Base-by-base conservation (phyloP, 2,888 invertebrate genomes). In the Lochmaea capreae region DNA sequence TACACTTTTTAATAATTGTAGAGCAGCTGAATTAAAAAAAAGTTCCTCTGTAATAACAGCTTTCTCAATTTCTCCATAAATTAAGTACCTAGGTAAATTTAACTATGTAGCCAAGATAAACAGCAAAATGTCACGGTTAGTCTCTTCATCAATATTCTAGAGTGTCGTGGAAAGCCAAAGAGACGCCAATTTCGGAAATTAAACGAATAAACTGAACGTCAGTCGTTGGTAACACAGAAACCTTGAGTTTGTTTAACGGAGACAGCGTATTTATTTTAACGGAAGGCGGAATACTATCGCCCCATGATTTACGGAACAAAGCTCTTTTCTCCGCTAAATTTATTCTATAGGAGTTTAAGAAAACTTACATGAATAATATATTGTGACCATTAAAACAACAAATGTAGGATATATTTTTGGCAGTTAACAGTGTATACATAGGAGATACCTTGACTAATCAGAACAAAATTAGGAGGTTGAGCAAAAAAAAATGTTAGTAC, bases 191-290 rank as follows among this genome's bases (percentile, higher is more conserved):
- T 66, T 70, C 62, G 61, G 62, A 68, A 73, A 70, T 70, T 70
- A 62, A 73, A 73, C 58, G 73, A 73, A 73, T 73, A 66, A 70
- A 67, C 70, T 61, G 54, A 73, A 66, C 61, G 66, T 66, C 66
- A 52, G 70, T 65, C 66, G 43, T 49, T 39, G 65, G 69, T 73
- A 66, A 70, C 61, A 73, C 70, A 73, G 68, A 73, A 65, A 69
- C 62, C 43, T 62, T 43, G 61, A 73, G 73, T 73, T 73, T 73
- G 66, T 73, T 70, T 66, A 70, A 70, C 62, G 70, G 61, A 69
- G 66, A 61, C 62, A 58, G 49, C 58, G 65, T 73, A 70, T 73
- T 73, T 70, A 73, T 70, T 70, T 66, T 70, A 70, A 70, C 59
- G 18, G 62, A 57, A 68, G 57, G 61, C 69, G 49, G 59, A 62